Evolutionary conservation across 1,140 invertebrate genomes (phyloP).

Genomic region (Leptopilina boulardi): DNA sequence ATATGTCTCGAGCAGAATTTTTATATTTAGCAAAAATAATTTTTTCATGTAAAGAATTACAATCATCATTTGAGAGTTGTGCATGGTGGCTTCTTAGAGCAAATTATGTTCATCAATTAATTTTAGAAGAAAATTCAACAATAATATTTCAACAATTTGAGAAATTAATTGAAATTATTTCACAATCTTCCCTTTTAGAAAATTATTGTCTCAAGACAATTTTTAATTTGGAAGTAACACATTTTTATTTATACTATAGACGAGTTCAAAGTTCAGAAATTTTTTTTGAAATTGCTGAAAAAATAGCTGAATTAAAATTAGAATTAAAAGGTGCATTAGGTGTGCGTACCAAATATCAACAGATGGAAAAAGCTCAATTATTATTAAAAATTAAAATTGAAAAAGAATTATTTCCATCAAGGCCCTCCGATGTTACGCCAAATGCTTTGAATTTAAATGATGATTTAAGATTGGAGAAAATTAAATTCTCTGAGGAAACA

Average conservation of each 20-base stretch:
- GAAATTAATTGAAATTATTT: slow-evolving; percentile 75
- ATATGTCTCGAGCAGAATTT: slow-evolving; percentile 80
- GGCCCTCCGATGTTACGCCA: slow-evolving; percentile 75
- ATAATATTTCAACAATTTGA: slow-evolving; percentile 81
- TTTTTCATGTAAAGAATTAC: slow-evolving; percentile 75
- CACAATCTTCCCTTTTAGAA: slow-evolving; percentile 65
- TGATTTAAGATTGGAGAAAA: slow-evolving; percentile 88
- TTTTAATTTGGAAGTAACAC: slow-evolving; percentile 85
- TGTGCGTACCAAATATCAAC: slow-evolving; percentile 92
- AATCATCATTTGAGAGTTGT: slow-evolving; percentile 71
- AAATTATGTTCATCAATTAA: slow-evolving; percentile 84
- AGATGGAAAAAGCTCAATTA: slow-evolving; percentile 88
- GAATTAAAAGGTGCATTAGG: slow-evolving; percentile 84
- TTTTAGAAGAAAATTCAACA: slow-evolving; percentile 84
- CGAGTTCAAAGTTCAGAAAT: slow-evolving; percentile 82
- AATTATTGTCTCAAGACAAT: slow-evolving; percentile 78
- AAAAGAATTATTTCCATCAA: slow-evolving; percentile 65
- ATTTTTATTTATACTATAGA: slow-evolving; percentile 85
- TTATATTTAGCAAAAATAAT: slow-evolving; percentile 82
- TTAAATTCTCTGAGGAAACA: slow-evolving; percentile 82
- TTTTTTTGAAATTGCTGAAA: slow-evolving; percentile 80
- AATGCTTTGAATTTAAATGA: slow-evolving; percentile 86
- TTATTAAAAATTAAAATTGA: slow-evolving; percentile 80
- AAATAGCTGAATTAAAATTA: slow-evolving; percentile 81
- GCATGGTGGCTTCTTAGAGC: slow-evolving; percentile 86